Conservation (phyloP, 2,113 vertebrate genomes). For the Sigmodon hispidus region DNA sequence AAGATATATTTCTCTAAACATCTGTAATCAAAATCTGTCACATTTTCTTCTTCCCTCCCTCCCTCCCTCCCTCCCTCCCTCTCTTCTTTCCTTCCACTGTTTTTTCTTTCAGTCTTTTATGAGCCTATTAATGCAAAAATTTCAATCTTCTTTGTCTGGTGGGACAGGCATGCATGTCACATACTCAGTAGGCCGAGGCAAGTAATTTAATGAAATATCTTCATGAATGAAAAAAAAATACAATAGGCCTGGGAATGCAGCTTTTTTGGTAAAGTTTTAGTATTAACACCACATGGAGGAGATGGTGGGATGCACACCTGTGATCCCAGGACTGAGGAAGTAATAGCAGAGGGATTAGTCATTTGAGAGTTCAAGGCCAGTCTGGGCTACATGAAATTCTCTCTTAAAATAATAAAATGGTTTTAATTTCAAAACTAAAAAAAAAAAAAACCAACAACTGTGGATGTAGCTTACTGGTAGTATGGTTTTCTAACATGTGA, state of each 20-base stretch:
- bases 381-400: not conserved
- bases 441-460: not conserved
- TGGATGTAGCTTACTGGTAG: not conserved
- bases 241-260: fast-evolving
- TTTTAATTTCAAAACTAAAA: not conserved
- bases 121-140: not conserved
- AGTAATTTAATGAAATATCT: not conserved
- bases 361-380: not conserved
- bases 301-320: not conserved
- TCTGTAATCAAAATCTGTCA: not conserved
- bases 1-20: not conserved
- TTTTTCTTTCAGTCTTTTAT: not conserved
- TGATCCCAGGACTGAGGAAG: not conserved
- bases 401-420: not conserved
- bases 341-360: not conserved
- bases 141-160: not conserved
- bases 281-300: not conserved
- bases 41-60: not conserved
- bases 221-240: too few relatives aligned
- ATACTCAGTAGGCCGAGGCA: not conserved
- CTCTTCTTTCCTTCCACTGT: too few relatives aligned
- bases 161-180: not conserved
- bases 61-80: too few relatives aligned
- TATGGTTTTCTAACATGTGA: not conserved
- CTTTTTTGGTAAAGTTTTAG: not conserved